These are phyloP conservation scores for Drosophila demipolita DNA, from an alignment of 2,888 invertebrate genomes.

Conservation along the genomic window DNA sequence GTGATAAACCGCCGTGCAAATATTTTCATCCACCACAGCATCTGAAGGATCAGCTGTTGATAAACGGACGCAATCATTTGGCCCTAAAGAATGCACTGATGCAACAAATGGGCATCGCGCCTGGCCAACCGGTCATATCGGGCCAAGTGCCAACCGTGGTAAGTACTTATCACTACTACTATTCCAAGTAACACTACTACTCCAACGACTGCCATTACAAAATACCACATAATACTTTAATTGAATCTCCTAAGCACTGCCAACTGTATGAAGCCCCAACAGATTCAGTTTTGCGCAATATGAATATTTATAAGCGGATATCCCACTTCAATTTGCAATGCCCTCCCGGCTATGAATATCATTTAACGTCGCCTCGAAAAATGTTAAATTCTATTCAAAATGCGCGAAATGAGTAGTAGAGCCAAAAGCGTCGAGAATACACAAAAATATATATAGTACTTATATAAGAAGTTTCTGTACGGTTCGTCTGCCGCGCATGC, in stretches of 20 bases:
- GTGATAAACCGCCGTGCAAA: slow-evolving; percentile 99
- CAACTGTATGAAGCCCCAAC: neutral
- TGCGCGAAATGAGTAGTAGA: slow-evolving; percentile 53
- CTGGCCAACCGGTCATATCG: slow-evolving; percentile 95
- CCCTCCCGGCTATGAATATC: slow-evolving; percentile 59
- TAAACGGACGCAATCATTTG: slow-evolving; percentile 99
- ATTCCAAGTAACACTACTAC: neutral
- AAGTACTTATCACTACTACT: slow-evolving; percentile 85
- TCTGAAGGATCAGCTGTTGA: slow-evolving; percentile 99
- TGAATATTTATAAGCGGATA: slow-evolving; percentile 73
- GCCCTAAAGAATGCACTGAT: slow-evolving; percentile 99
- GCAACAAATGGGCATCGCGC: slow-evolving; percentile 97
- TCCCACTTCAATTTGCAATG: slow-evolving; percentile 38
- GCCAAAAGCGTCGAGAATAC: neutral
- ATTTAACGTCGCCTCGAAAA: slow-evolving; percentile 26
- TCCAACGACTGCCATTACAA: neutral
- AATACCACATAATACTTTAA: slow-evolving; percentile 70
- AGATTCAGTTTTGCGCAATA: slow-evolving; percentile 36
- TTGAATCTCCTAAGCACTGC: slow-evolving; percentile 60
- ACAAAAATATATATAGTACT: slow-evolving; percentile 3
- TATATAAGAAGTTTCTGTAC: slow-evolving; percentile 31
- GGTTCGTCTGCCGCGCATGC: slow-evolving; percentile 43
- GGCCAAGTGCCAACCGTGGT: slow-evolving; percentile 97
- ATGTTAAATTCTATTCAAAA: slow-evolving; percentile 66
- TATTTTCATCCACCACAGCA: slow-evolving; percentile 99